Evolutionary conservation across 2,888 invertebrate species (phyloP).

Genomic region (Phragmatobia fuliginosa): DNA sequence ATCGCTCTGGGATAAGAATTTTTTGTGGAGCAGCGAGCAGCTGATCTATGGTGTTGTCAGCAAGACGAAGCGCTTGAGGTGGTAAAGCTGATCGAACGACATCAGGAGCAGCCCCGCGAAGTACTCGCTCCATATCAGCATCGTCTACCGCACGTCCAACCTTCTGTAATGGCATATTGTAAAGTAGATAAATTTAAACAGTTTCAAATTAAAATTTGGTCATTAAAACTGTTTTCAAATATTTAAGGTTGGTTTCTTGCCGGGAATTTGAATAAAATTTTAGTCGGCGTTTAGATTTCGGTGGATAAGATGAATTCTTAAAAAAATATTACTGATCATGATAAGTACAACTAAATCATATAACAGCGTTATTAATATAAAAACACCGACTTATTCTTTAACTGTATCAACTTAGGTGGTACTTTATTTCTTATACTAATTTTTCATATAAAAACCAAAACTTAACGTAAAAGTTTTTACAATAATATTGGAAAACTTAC

Average conservation of each 20-base stretch:
- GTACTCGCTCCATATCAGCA: conserved; percentile 94
- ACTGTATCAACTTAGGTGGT: no score
- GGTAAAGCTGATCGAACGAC: conserved; percentile 94
- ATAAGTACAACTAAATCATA: no score
- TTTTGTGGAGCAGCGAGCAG: conserved; percentile 95
- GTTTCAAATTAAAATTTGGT: background rate
- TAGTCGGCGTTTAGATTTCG: no score
- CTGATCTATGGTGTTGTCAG: conserved; percentile 94
- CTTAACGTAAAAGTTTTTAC: no score
- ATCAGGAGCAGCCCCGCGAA: conserved; percentile 92
- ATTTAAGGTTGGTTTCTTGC: no score
- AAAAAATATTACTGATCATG: no score
- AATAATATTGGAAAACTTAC: conserved; percentile 65
- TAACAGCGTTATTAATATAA: no score
- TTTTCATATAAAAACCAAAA: no score
- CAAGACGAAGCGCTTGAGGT: conserved; percentile 84
- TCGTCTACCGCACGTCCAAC: conserved; percentile 92
- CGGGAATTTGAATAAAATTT: background rate
- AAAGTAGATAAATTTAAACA: background rate
- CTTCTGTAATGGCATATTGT: conserved; percentile 57
- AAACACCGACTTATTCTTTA: no score
- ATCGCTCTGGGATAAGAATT: conserved; percentile 96
- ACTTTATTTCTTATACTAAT: no score
- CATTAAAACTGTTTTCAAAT: no score
- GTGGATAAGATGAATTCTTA: no score